Evolutionary conservation across 53 echinoderm and acorn worm species (phyloP).

Genomic region (Mesocentrotus franciscanus): DNA sequence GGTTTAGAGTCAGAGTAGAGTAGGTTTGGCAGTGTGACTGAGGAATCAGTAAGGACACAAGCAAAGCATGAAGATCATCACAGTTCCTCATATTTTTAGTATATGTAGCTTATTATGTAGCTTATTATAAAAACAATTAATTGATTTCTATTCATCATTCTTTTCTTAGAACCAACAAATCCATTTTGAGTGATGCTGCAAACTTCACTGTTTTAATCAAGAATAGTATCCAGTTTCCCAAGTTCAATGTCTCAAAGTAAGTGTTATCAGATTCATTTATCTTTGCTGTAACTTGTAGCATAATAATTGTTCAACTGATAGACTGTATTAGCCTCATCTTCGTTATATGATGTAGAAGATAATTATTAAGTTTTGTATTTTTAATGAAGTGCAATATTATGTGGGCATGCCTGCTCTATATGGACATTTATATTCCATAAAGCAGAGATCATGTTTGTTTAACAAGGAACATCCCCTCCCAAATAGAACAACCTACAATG

Average conservation of each 20-base stretch:
- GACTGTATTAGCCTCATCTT: too few relatives aligned
- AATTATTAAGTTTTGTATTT: too few relatives aligned
- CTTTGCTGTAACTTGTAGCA: background rate
- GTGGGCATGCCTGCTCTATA: too few relatives aligned
- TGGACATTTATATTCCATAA: too few relatives aligned
- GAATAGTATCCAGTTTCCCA: slow-evolving; percentile 78
- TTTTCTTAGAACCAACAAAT: slow-evolving; percentile 20
- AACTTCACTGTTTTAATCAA: slow-evolving; percentile 87
- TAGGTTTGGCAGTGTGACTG: too few relatives aligned
- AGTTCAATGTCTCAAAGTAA: slow-evolving; percentile 84
- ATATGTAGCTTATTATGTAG: too few relatives aligned
- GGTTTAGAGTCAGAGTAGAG: too few relatives aligned
- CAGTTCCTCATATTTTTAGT: background rate
- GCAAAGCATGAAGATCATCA: too few relatives aligned
- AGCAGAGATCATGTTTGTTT: too few relatives aligned
- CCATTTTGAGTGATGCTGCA: slow-evolving; percentile 67
- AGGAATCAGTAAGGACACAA: too few relatives aligned
- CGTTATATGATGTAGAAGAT: too few relatives aligned
- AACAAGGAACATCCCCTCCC: background rate
- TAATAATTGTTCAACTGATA: background rate
- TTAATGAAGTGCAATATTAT: too few relatives aligned
- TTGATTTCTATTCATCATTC: background rate
- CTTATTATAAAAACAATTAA: background rate
- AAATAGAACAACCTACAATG: background rate
- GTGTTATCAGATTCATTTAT: slow-evolving; percentile 21